These are phyloP conservation scores for Irena cyanogastra DNA, from an alignment of 2,113 vertebrate species.

Conservation along the genomic window DNA sequence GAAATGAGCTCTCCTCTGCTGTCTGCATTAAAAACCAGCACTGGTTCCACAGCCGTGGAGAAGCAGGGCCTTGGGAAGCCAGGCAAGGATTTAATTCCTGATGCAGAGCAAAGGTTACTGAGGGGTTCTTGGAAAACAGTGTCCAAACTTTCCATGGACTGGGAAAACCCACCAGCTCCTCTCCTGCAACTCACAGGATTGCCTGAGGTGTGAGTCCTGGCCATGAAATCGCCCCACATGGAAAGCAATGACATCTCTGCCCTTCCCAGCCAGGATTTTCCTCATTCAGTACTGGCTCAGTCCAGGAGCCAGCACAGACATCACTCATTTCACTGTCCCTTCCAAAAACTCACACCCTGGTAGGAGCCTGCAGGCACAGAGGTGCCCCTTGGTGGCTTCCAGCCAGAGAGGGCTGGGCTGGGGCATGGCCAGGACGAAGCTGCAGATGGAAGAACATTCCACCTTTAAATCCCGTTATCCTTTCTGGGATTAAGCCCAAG, in stretches of 20 bases:
- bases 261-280: not conserved
- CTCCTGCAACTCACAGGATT: not conserved
- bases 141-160: not conserved
- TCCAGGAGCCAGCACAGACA: not conserved
- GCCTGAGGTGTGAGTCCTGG: not conserved
- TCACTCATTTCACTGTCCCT: not conserved
- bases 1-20: not conserved
- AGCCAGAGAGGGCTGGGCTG: not conserved
- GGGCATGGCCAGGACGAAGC: not conserved
- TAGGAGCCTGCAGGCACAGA: not conserved
- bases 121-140: not conserved
- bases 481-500: not conserved
- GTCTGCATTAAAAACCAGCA: not conserved
- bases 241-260: fast-evolving
- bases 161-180: not conserved
- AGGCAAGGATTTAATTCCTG: not conserved
- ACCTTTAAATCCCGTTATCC: not conserved
- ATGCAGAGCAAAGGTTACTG: not conserved
- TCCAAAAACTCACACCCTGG: not conserved
- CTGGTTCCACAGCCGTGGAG: not conserved
- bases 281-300: not conserved
- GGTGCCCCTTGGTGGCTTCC: not conserved
- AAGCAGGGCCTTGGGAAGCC: not conserved
- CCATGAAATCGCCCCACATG: no score
- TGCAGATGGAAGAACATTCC: not conserved